Conservation (phyloP, 2,797 vertebrate species). For the Hoplostethus atlanticus region DNA sequence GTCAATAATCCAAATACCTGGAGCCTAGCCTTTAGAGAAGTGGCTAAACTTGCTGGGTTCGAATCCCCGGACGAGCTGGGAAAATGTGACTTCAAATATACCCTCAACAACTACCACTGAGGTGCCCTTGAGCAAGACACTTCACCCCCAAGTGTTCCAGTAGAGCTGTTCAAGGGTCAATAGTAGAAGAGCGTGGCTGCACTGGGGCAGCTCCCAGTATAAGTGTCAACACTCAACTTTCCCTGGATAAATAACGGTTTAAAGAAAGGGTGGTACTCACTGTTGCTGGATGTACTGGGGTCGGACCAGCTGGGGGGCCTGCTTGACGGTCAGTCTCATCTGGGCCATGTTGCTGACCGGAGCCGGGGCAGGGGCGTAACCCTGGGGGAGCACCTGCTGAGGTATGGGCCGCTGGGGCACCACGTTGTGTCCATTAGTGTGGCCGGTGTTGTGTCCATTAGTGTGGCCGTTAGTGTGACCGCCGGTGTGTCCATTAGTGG, state of each 20-base stretch:
- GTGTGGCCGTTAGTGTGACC: slow-evolving; percentile 56
- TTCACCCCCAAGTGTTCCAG: too few relatives aligned
- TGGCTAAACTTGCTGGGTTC: not conserved
- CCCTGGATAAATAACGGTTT: not conserved
- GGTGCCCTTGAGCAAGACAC: too few relatives aligned
- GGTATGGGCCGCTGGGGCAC: slow-evolving; percentile 88
- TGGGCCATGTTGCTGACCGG: slow-evolving; percentile 86
- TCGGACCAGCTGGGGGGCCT: slow-evolving; percentile 84
- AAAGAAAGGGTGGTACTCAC: slow-evolving; percentile 84
- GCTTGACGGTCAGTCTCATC: slow-evolving; percentile 93
- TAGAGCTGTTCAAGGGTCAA: too few relatives aligned
- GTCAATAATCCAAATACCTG: not conserved
- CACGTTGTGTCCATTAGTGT: slow-evolving; percentile 77
- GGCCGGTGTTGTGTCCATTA: slow-evolving; percentile 58
- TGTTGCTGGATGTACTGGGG: slow-evolving; percentile 90
- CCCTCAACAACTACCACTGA: too few relatives aligned
- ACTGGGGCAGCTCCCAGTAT: too few relatives aligned
- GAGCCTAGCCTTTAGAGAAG: not conserved
- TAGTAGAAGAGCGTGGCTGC: too few relatives aligned
- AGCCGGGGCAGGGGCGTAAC: slow-evolving; percentile 64
- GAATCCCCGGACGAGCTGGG: too few relatives aligned
- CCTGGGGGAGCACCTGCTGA: slow-evolving; percentile 85
- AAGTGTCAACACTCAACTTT: too few relatives aligned
- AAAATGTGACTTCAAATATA: too few relatives aligned
- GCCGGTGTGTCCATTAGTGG: slow-evolving; percentile 42